These are phyloP conservation scores for Drosophila subsilvestris DNA, from an alignment of 2,888 invertebrate species.

Conservation along the genomic window DNA sequence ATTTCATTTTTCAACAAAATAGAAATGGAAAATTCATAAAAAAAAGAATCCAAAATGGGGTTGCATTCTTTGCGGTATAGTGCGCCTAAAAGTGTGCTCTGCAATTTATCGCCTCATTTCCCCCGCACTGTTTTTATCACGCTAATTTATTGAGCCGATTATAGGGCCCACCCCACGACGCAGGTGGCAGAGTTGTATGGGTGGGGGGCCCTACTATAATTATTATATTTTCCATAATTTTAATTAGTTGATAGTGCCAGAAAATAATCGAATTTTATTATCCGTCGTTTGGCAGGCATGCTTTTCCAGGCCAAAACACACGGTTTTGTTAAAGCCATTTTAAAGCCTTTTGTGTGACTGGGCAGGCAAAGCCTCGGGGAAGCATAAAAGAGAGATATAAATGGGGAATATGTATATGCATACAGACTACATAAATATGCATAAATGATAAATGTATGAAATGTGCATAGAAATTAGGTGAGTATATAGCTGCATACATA, in stretches of 20 bases:
- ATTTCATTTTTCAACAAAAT: slow-evolving; percentile 17
- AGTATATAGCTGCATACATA: neutral
- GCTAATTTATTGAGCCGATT: slow-evolving; percentile 51
- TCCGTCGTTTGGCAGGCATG: slow-evolving; percentile 14
- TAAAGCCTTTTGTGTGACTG: slow-evolving; percentile 32
- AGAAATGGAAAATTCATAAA: too few species aligned
- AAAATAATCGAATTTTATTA: slow-evolving; percentile 56
- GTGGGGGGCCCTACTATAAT: slow-evolving; percentile 2
- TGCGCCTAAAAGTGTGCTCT: slow-evolving; percentile 24
- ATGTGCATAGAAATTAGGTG: slow-evolving; percentile 40
- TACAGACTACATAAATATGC: slow-evolving; percentile 5
- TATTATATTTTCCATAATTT: slow-evolving; percentile 62
- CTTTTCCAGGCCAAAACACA: slow-evolving; percentile 7
- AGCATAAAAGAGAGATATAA: slow-evolving; percentile 24
- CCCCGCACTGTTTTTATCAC: slow-evolving; percentile 43
- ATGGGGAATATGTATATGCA: slow-evolving; percentile 10
- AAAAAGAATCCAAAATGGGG: neutral
- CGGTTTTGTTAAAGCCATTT: slow-evolving; percentile 18
- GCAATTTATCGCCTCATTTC: slow-evolving; percentile 40
- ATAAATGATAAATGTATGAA: slow-evolving; percentile 37
- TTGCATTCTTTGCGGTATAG: slow-evolving; percentile 26
- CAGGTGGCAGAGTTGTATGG: neutral
- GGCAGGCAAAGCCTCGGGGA: slow-evolving; percentile 22
- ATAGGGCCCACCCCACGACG: slow-evolving; percentile 24
- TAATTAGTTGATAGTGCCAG: slow-evolving; percentile 56